Evolutionary conservation across 2,888 invertebrate genomes (phyloP), one percentile per base, ranked within the genome.

Genomic region (Augochlorella aurata): DNA sequence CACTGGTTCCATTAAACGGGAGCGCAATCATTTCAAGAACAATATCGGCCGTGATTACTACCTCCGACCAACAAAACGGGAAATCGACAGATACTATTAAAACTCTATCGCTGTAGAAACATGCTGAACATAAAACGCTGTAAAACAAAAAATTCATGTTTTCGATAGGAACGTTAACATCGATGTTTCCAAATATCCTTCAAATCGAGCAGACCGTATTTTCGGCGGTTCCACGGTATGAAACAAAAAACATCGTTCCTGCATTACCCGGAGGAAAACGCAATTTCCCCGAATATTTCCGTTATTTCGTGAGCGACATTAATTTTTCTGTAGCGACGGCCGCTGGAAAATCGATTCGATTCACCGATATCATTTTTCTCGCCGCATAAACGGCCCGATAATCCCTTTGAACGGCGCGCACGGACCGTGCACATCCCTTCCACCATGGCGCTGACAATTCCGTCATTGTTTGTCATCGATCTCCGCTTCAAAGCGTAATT

Each of bases 401-500:
- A 65, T n/a, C 44, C 65, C 44, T 65, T 65, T 65, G 65, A 65
- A 4, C 4, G 44, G 44, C 38, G 44, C 44, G 44, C 65, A 44
- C 63, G 9, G 10, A 9, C 1, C 63, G 63, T 18, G 65, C 38
- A 44, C 18, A 21, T 65, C 65, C 29, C 38, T 63, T 38, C 16
- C 49, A 29, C 29, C 18, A 10, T 10, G 16, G 18, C 24, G 14
- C n/a, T 24, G 29, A 54, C 65, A 63, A 67, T 77, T 68, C 47
- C 65, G n/a, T 58, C 58, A 61, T 63, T 69, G 52, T 70, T 63
- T 21, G 47, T 21, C 69, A 58, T 65, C 73, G 50, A 74, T 82
- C 66, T 21, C 44, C 58, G 14, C 75, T 29, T 45, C 50, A 47
- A 63, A 76, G 49, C 79, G 63, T 76, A 79, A 79, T 82, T 70